These are phyloP conservation scores for Hyles euphorbiae DNA, from an alignment of 1,140 invertebrate species.

Conservation along the genomic window DNA sequence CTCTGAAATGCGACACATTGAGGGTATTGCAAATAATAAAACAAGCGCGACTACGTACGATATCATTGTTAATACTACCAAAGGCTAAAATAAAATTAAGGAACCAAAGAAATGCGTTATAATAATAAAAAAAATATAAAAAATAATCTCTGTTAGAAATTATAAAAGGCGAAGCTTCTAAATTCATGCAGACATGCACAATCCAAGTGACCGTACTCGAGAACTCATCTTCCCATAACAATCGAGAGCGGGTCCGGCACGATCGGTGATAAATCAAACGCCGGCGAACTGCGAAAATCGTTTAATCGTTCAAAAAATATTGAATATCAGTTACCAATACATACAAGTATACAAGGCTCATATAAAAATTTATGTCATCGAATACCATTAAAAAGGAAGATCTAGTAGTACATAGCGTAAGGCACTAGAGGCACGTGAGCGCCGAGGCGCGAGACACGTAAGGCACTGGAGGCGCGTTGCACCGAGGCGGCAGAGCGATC, in stretches of 20 bases:
- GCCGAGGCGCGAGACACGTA: constrained; percentile 2
- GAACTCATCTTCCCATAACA: constrained; percentile 68
- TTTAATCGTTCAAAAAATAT: constrained; percentile 69
- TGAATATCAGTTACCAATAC: constrained; percentile 48
- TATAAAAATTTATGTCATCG: constrained; percentile 49
- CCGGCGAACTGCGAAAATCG: constrained; percentile 34
- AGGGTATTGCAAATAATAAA: constrained; percentile 65
- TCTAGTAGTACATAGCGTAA: constrained; percentile 29
- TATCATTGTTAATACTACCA: constrained; percentile 68
- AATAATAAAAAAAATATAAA: constrained; percentile 59
- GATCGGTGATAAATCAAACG: constrained; percentile 42
- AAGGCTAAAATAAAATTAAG: constrained; percentile 73
- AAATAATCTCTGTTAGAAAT: constrained; percentile 71
- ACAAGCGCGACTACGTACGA: constrained; percentile 55
- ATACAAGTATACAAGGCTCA: constrained; percentile 57
- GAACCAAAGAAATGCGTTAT: constrained; percentile 75
- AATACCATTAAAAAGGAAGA: constrained; percentile 61
- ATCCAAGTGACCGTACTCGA: constrained; percentile 43
- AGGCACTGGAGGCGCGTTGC: constrained; percentile 17
- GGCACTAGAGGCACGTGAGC: constrained; percentile 30
- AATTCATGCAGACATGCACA: constrained; percentile 73
- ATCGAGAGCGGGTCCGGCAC: constrained; percentile 24
- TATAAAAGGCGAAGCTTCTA: constrained; percentile 72
- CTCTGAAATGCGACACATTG: constrained; percentile 68
- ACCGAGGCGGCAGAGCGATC: constrained; percentile 14